Percentiles rank a stretch among this genome's conserved stretches.
phyloP scores from a whole-genome alignment of 2,113 vertebrate species.

The Xiphorhynchus elegans region DNA sequence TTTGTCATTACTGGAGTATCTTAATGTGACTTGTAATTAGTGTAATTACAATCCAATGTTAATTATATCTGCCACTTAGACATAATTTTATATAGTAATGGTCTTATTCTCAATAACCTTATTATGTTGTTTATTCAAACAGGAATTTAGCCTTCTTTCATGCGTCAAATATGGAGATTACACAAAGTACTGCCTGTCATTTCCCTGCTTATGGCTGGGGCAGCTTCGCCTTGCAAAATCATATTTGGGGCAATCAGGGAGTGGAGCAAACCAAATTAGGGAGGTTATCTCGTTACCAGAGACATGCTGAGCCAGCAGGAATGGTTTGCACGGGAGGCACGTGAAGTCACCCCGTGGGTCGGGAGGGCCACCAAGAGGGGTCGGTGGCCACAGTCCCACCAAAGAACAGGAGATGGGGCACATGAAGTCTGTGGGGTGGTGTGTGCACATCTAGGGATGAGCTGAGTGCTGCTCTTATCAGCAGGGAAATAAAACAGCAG shows the following conservation, averaged over 20 bases:
- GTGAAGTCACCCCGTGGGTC: not conserved
- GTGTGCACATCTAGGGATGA: accelerated
- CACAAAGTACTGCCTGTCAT: slow-evolving; percentile 74
- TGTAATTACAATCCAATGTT: slow-evolving; percentile 92
- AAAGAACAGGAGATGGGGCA: not conserved
- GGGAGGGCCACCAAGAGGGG: not conserved
- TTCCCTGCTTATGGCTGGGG: slow-evolving; percentile 70
- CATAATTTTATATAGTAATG: slow-evolving; percentile 87
- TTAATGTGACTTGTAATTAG: slow-evolving; percentile 92
- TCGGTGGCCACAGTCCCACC: not conserved
- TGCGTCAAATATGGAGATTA: slow-evolving; percentile 81
- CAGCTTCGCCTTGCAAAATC: slow-evolving; percentile 73
- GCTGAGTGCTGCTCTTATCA: not conserved
- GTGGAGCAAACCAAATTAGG: slow-evolving; percentile 73
- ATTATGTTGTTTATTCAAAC: slow-evolving; percentile 86
- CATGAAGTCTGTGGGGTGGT: accelerated
- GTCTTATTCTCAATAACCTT: slow-evolving; percentile 84
- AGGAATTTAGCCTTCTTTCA: slow-evolving; percentile 86
- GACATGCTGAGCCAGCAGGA: slow-evolving; percentile 66
- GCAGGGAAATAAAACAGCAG: not conserved
- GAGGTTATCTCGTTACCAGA: slow-evolving; percentile 33
- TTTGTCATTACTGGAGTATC: slow-evolving; percentile 86
- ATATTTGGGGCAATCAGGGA: slow-evolving; percentile 77
- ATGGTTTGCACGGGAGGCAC: slow-evolving; percentile 33
- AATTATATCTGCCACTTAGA: slow-evolving; percentile 88